Percentiles rank a stretch among this genome's conserved stretches.
Evolutionary conservation across 2,113 vertebrate species (phyloP).

Genomic region (Chaenogobius annularis): DNA sequence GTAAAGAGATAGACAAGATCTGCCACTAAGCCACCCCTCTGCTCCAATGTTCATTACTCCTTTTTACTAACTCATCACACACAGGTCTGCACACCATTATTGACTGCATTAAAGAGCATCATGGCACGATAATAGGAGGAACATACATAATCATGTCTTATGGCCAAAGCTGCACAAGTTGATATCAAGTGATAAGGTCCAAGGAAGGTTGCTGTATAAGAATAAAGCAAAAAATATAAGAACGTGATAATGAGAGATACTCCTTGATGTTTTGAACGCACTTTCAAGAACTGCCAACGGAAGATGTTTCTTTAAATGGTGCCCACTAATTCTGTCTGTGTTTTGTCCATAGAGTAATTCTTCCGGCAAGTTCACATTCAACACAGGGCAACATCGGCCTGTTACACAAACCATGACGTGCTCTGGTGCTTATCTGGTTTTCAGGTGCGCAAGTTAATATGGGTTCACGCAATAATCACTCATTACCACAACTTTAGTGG

Average conservation of each 20-base stretch:
- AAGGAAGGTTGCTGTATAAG: background rate
- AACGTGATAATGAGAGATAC: background rate
- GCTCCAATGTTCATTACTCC: slow-evolving; percentile 25
- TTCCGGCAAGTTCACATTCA: too few relatives aligned
- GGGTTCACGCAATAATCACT: background rate
- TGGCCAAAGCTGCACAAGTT: background rate
- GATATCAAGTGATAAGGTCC: background rate
- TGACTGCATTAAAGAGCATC: background rate
- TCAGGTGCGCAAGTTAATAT: too few relatives aligned
- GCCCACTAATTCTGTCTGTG: too few relatives aligned
- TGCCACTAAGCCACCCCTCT: slow-evolving; percentile 5
- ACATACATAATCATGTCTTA: too few relatives aligned
- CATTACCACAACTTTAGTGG: background rate
- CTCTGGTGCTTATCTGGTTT: too few relatives aligned
- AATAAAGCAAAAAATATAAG: too few relatives aligned
- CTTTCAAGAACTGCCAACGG: background rate
- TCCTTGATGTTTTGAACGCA: slow-evolving; percentile 9
- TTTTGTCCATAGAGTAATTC: too few relatives aligned
- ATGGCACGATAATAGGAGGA: background rate
- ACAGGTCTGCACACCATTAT: background rate
- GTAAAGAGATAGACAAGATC: background rate
- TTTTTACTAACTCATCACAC: background rate
- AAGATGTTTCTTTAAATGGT: too few relatives aligned
- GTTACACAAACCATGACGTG: too few relatives aligned
- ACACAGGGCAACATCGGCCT: too few relatives aligned